Percentiles rank a stretch among this genome's conserved stretches.
phyloP scores from a whole-genome alignment of 2,888 invertebrate species.

The Ophioninae sp. region DNA sequence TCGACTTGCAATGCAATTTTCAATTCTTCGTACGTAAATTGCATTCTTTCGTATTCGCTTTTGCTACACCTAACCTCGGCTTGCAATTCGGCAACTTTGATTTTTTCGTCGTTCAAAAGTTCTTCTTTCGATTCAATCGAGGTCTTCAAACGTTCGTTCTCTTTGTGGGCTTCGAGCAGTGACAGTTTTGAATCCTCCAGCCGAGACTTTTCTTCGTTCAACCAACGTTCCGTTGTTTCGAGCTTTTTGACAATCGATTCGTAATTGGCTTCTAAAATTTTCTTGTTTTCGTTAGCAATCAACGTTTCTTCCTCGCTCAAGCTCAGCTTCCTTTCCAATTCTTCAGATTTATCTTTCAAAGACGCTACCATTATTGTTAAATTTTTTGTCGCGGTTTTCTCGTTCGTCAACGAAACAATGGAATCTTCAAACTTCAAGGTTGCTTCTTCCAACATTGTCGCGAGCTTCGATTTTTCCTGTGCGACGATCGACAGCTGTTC shows the following conservation, averaged over 20 bases:
- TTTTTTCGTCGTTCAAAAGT: constrained; percentile 22
- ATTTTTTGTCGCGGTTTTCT: constrained; percentile 34
- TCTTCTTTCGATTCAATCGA: constrained; percentile 11
- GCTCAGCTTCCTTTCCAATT: constrained; percentile 29
- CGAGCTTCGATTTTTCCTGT: constrained; percentile 48
- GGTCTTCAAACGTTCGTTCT: constrained; percentile 13
- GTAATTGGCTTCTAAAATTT: constrained; percentile 47
- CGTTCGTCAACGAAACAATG: constrained; percentile 50
- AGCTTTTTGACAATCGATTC: constrained; percentile 48
- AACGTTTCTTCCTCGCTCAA: constrained; percentile 50
- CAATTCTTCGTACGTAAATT: constrained; percentile 24
- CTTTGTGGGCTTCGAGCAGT: constrained; percentile 13
- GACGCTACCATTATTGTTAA: not conserved
- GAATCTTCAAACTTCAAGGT: constrained; percentile 49
- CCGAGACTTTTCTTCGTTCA: constrained; percentile 58
- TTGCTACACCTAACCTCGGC: not conserved
- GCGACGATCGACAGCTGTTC: constrained; percentile 49
- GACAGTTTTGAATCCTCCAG: constrained; percentile 43
- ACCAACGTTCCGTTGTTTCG: constrained; percentile 54
- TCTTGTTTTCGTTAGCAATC: constrained; percentile 57
- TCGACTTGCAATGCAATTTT: constrained; percentile 29
- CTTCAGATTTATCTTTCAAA: constrained; percentile 46
- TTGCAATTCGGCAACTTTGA: constrained; percentile 41
- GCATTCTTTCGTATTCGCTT: constrained; percentile 10
- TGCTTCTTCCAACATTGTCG: constrained; percentile 49